phyloP scores from a whole-genome alignment of 1,140 invertebrate species.

The Pogonognathellus flavescens region DNA sequence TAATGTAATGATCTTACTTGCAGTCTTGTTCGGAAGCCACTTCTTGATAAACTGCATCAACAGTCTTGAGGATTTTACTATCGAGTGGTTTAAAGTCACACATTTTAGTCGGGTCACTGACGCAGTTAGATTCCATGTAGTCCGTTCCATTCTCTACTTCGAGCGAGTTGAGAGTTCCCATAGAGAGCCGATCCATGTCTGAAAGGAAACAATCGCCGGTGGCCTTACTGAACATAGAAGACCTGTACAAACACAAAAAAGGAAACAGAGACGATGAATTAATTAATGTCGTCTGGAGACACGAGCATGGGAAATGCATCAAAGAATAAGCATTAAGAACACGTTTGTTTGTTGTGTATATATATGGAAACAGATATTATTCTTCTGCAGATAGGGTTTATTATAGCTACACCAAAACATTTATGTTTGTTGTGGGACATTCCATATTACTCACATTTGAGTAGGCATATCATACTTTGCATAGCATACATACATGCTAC shows the following conservation, averaged over 20 bases:
- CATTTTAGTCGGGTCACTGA: constrained; percentile 83
- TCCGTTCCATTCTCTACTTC: constrained; percentile 73
- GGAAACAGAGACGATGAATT: constrained; percentile 46
- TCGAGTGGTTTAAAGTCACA: constrained; percentile 92
- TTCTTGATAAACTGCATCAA: constrained; percentile 93
- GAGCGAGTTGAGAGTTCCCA: constrained; percentile 71
- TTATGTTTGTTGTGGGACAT: too few relatives aligned
- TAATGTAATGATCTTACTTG: constrained; percentile 64
- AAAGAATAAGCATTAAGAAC: constrained; percentile 14
- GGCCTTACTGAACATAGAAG: constrained; percentile 88
- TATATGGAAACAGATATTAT: constrained; percentile 13
- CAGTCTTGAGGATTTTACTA: constrained; percentile 91
- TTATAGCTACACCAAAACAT: too few relatives aligned
- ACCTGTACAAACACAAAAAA: constrained; percentile 77
- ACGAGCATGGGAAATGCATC: constrained; percentile 17
- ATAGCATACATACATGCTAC: too few relatives aligned
- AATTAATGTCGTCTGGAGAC: constrained; percentile 23
- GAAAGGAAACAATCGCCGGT: constrained; percentile 88
- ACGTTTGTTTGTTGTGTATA: neutral
- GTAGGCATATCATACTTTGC: too few relatives aligned
- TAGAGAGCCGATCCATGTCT: constrained; percentile 89
- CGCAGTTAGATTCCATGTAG: constrained; percentile 90
- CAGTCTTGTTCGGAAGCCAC: constrained; percentile 88
- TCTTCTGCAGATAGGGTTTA: too few relatives aligned
- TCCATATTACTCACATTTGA: too few relatives aligned